A percentile compares a stretch with the other conserved stretches of the same genome.
These are phyloP conservation scores for Scaptomyza polygonia DNA, from an alignment of 2,888 invertebrate species.

Conservation along the genomic window DNA sequence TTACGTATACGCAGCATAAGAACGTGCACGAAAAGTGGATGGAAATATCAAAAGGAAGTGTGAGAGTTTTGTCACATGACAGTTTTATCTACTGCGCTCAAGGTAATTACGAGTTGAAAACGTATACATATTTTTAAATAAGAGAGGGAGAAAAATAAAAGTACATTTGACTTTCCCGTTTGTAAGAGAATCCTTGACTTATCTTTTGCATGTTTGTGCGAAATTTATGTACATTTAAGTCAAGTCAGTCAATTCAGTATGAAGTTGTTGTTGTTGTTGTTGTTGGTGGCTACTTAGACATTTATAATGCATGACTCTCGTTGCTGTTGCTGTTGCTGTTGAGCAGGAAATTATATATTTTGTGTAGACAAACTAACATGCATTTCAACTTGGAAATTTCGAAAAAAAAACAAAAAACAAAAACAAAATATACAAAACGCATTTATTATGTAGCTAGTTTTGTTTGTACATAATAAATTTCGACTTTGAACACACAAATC, in stretches of 20 bases:
- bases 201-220: not conserved
- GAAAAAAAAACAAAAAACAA: too few species aligned
- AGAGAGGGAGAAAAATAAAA: not conserved
- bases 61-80: constrained; percentile 25
- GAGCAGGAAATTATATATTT: constrained; percentile 25
- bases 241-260: not conserved
- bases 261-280: constrained; percentile 1
- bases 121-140: not conserved
- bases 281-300: constrained; percentile 20
- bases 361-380: constrained; percentile 4
- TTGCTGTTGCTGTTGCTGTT: constrained; percentile 2
- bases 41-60: too few species aligned
- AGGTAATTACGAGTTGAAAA: constrained; percentile 27
- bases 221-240: not conserved
- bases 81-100: constrained; percentile 22
- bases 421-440: too few species aligned
- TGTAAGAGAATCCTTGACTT: constrained; percentile 17
- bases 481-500: not conserved
- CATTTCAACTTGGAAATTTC: not conserved
- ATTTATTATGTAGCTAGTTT: constrained; percentile 2
- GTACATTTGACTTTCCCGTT: not conserved
- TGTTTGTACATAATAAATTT: constrained; percentile 13
- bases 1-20: constrained; percentile 37
- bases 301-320: constrained; percentile 34
- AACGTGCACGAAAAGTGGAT: too few species aligned